These are phyloP conservation scores for Ciconia stormi DNA, from an alignment of 2,113 vertebrate species.

Conservation along the genomic window DNA sequence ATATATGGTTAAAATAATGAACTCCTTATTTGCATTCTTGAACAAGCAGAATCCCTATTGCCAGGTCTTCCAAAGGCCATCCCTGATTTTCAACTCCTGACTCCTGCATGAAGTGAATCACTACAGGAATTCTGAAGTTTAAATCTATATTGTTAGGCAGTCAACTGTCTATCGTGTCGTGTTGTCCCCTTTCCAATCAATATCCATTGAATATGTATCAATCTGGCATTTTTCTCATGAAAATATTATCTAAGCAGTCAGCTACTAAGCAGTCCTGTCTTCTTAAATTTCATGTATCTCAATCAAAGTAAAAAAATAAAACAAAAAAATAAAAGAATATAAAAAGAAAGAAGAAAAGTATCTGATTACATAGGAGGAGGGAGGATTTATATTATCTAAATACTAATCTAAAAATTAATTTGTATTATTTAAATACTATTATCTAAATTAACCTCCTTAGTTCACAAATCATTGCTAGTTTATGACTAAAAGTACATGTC, in stretches of 20 bases:
- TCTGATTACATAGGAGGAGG: background rate
- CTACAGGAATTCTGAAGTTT: background rate
- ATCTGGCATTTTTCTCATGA: background rate
- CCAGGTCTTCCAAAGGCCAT: background rate
- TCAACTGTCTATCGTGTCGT: background rate
- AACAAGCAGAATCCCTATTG: background rate
- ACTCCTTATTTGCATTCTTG: background rate
- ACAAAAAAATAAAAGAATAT: background rate
- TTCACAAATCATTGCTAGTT: background rate
- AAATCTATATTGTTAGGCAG: background rate
- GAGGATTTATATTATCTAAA: background rate
- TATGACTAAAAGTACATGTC: background rate
- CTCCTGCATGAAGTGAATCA: background rate
- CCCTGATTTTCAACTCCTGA: background rate
- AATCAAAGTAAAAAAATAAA: background rate
- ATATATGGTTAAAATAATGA: background rate
- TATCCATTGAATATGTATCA: background rate
- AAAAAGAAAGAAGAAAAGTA: background rate
- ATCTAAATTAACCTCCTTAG: background rate
- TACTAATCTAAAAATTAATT: background rate
- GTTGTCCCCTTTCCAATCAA: background rate
- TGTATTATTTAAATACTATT: background rate
- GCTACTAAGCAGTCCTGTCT: background rate
- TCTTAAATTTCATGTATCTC: background rate
- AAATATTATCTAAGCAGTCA: background rate